Evolutionary conservation across 2,797 vertebrate species (phyloP).

Genomic region (Labroides dimidiatus): DNA sequence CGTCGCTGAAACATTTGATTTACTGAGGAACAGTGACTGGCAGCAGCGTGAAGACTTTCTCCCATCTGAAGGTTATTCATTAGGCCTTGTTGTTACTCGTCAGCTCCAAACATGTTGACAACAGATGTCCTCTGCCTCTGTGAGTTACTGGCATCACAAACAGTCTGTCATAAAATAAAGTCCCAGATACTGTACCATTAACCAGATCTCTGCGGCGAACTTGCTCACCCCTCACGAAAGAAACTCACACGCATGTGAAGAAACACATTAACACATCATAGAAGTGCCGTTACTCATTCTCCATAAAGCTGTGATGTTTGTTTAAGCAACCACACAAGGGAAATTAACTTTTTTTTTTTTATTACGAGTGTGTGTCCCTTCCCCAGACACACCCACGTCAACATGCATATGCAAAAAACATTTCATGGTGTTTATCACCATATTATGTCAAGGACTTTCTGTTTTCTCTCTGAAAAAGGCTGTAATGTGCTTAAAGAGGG

Average conservation of each 20-base stretch:
- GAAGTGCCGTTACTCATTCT: conserved; percentile 56
- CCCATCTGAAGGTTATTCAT: conserved; percentile 39
- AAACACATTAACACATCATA: conserved; percentile 53
- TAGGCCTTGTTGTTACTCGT: conserved; percentile 13
- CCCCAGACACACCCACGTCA: not conserved
- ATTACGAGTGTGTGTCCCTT: conserved; percentile 8
- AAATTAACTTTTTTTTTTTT: conserved; percentile 74
- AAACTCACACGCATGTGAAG: conserved; percentile 13
- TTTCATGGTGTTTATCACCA: not conserved
- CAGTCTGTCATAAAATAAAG: conserved; percentile 51
- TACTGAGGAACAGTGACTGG: conserved; percentile 15
- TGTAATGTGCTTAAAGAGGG: too few species aligned
- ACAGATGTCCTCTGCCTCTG: conserved; percentile 67
- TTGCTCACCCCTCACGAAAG: conserved; percentile 26
- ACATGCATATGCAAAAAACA: conserved; percentile 12
- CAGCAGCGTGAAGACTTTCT: conserved; percentile 38
- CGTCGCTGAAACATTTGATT: conserved; percentile 28
- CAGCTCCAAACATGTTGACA: conserved; percentile 61
- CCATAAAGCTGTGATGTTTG: conserved; percentile 72
- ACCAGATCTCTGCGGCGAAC: conserved; percentile 59
- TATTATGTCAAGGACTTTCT: not conserved
- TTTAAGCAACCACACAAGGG: conserved; percentile 76
- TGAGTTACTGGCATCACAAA: conserved; percentile 66
- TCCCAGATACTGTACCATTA: conserved; percentile 59
- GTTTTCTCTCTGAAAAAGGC: not conserved